Evolutionary conservation across 2,797 vertebrate species (phyloP).

Genomic region (Hemibagrus guttatus): DNA sequence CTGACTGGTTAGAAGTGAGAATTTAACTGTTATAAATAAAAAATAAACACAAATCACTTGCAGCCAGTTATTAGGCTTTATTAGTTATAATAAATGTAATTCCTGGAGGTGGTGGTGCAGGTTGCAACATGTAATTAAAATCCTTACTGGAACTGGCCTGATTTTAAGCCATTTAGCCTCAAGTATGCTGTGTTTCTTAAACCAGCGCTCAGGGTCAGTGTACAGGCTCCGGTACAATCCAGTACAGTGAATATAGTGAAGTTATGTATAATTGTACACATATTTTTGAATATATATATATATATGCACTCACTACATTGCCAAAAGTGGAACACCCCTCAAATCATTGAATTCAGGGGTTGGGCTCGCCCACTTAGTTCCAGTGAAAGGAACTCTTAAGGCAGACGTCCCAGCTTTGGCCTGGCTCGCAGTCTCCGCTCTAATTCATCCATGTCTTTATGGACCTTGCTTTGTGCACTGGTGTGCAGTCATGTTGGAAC

Average conservation of each 20-base stretch:
- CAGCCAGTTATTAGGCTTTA: not conserved
- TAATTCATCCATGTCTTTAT: too few relatives aligned
- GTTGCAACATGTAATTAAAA: not conserved
- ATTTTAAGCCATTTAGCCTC: not conserved
- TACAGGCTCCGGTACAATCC: not conserved
- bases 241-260: not conserved
- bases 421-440: too few relatives aligned
- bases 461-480: too few relatives aligned
- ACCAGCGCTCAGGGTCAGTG: not conserved
- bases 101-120: not conserved
- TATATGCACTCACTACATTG: too few relatives aligned
- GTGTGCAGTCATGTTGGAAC: too few relatives aligned
- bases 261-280: not conserved
- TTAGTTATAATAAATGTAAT: not conserved
- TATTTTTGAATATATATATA: not conserved
- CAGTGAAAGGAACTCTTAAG: too few relatives aligned
- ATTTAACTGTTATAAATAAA: not conserved
- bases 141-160: not conserved
- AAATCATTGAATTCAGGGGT: too few relatives aligned
- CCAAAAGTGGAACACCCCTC: too few relatives aligned
- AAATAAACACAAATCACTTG: not conserved
- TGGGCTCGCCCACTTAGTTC: too few relatives aligned
- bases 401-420: too few relatives aligned
- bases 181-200: not conserved
- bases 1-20: not conserved